Evolutionary conservation across 2,888 invertebrate genomes (phyloP).

Genomic region (Ophion ellenae): DNA sequence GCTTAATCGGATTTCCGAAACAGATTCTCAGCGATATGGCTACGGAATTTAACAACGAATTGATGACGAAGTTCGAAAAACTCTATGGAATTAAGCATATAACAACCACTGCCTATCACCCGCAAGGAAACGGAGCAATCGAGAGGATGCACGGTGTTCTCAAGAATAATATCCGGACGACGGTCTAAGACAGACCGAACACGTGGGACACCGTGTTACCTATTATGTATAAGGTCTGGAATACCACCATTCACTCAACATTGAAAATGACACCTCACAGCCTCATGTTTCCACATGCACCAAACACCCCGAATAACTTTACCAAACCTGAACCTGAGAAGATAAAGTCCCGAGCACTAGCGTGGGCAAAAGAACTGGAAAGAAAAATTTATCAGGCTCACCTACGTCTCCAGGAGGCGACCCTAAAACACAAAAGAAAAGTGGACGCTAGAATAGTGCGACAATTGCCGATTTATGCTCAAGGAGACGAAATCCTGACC

Average conservation of each 20-base stretch:
- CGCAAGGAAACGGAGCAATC: conserved; percentile 30
- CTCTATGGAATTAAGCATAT: conserved; percentile 34
- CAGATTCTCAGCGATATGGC: conserved; percentile 34
- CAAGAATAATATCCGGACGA: conserved; percentile 38
- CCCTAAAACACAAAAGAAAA: conserved; percentile 28
- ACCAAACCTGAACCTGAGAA: conserved; percentile 31
- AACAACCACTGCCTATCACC: conserved; percentile 33
- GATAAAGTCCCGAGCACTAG: conserved; percentile 19
- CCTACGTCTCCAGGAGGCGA: conserved; percentile 28
- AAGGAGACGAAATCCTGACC: conserved; percentile 26
- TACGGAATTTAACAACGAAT: conserved; percentile 30
- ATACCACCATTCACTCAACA: conserved; percentile 38
- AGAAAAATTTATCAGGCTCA: conserved; percentile 30
- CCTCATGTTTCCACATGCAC: conserved; percentile 35
- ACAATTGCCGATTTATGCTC: conserved; percentile 14
- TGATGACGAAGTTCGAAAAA: conserved; percentile 28
- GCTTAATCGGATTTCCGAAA: conserved; percentile 39
- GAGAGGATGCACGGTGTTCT: conserved; percentile 43
- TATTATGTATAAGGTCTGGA: conserved; percentile 42
- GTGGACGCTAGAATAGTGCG: conserved; percentile 29
- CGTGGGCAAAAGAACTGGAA: conserved; percentile 28
- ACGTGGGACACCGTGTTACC: conserved; percentile 33
- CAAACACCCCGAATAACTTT: conserved; percentile 37
- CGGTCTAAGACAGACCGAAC: conserved; percentile 22
- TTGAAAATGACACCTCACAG: conserved; percentile 27